Percentiles rank a stretch among this genome's conserved stretches.
Conservation (phyloP, 2,113 vertebrate species). For the Uria aalge region DNA sequence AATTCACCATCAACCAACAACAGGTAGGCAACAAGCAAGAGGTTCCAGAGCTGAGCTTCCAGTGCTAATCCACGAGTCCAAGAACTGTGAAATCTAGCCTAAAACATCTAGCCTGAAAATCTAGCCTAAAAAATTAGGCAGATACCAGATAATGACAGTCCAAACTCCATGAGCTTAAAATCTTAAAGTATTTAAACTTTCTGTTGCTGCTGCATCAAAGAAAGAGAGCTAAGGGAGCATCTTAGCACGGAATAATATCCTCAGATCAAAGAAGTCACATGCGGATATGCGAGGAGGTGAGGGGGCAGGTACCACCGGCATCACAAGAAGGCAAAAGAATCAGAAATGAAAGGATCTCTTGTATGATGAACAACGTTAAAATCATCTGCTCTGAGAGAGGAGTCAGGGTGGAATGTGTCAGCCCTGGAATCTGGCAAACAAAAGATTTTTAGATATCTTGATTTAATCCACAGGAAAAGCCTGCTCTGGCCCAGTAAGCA, state of each 20-base stretch:
- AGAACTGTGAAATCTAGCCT: background rate
- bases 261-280: background rate
- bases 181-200: background rate
- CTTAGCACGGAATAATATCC: background rate
- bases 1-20: background rate
- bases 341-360: background rate
- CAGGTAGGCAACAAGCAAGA: background rate
- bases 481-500: background rate
- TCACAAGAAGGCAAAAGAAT: background rate
- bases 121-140: background rate
- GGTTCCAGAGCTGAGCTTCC: background rate
- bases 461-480: background rate
- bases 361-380: background rate
- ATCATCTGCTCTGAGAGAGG: background rate
- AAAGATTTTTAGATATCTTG: background rate
- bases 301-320: background rate
- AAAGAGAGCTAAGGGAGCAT: background rate
- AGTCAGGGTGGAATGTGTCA: background rate
- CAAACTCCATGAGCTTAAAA: background rate
- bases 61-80: background rate
- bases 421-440: background rate
- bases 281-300: background rate
- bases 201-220: background rate
- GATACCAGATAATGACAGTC: background rate
- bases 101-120: background rate